These are phyloP conservation scores for Callinectes sapidus DNA, from an alignment of 2,888 invertebrate species.

Conservation along the genomic window DNA sequence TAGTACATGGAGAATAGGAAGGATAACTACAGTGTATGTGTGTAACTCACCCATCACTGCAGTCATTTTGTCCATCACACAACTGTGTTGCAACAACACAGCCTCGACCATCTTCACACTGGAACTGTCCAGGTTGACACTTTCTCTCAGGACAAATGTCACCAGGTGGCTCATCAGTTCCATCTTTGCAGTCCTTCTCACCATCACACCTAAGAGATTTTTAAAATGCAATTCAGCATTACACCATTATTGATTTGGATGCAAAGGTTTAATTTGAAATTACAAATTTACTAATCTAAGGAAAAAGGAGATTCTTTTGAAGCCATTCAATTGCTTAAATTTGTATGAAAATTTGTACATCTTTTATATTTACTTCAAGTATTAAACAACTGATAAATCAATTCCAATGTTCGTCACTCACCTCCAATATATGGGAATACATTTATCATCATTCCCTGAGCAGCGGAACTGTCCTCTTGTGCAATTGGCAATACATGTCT, in stretches of 20 bases:
- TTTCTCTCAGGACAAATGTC: slow-evolving; percentile 85
- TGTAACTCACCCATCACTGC: slow-evolving; percentile 74
- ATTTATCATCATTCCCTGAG: slow-evolving; percentile 82
- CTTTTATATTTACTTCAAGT: background rate
- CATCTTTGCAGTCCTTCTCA: slow-evolving; percentile 93
- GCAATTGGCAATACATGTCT: slow-evolving; percentile 95
- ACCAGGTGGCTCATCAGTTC: slow-evolving; percentile 89
- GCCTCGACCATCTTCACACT: slow-evolving; percentile 89
- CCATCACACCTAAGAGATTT: slow-evolving; percentile 84
- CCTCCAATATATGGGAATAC: slow-evolving; percentile 88
- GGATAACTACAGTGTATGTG: background rate
- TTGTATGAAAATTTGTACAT: background rate
- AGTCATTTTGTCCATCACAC: slow-evolving; percentile 84
- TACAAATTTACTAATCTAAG: too few species aligned
- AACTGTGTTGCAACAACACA: slow-evolving; percentile 94
- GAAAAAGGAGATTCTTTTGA: background rate
- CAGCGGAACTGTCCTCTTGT: slow-evolving; percentile 90
- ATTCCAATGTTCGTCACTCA: slow-evolving; percentile 77
- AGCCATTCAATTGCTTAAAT: background rate
- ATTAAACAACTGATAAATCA: background rate
- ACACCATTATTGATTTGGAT: background rate
- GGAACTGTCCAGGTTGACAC: slow-evolving; percentile 94
- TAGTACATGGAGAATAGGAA: background rate
- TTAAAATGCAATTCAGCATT: background rate
- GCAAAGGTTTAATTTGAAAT: background rate